Evolutionary conservation across 2,113 vertebrate genomes (phyloP), one percentile per base, ranked within the genome.

Genomic region (Manacus vitellinus): DNA sequence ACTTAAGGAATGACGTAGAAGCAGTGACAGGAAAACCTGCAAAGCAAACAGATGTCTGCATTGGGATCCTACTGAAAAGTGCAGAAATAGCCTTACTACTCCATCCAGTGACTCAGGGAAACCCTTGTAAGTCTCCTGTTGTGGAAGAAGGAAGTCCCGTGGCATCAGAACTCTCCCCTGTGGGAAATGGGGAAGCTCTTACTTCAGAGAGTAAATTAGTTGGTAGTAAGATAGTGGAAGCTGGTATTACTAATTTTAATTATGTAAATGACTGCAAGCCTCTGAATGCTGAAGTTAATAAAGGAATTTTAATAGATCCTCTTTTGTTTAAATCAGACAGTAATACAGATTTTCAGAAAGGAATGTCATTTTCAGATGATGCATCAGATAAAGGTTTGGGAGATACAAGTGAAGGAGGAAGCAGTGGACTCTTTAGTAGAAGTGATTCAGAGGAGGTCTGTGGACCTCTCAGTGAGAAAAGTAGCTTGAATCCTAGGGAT

Each of bases 11-110:
- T 83, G 99, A 99, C 21, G 95, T 99, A 80, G 98, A 99, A 95
- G 97, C 98, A n/a, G 98, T 99, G 94, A 98, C 98, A 44, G 98
- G 98, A 35, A 97, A 93, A 90, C 98, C 98, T 58, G 97, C 97
- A 65, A 96, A 96, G 31, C 97, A 98, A 84, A 98, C 85, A 30
- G 98, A 98, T 23, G 62, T 98, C 88, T 99, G 99, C 82, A 95
- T 99, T 88, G 99, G 99, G n/a, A 92, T 99, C 74, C 97, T 99
- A 41, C 97, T 99, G 89, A 99, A 98, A 94, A 99, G 99, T 75
- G 99, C 99, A 6, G 99, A 99, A 96, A 95, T 99, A 51, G 98
- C 99, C 74, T 98, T 99, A 87, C 96, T 99, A 47, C 97, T 99
- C 66, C 99, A 99, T 94, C 99, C 99, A 14, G 95, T 99, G 87